These are phyloP conservation scores for Sipunculus nudus DNA, from an alignment of 2,888 invertebrate genomes.

Conservation along the genomic window DNA sequence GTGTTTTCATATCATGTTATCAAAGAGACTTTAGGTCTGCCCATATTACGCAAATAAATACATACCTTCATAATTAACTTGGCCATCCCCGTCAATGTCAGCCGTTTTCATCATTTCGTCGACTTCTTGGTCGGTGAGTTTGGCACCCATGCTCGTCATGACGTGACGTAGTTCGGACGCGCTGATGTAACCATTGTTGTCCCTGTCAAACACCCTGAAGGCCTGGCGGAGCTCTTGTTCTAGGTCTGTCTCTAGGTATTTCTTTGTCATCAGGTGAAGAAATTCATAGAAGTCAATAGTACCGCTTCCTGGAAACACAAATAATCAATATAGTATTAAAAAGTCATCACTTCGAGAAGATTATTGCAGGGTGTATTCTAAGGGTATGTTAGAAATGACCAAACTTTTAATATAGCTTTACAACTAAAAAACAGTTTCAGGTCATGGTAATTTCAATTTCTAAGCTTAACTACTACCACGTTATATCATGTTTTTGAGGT, in stretches of 20 bases:
- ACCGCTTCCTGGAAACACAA: slow-evolving; percentile 69
- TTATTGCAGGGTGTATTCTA: no score
- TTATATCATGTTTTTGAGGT: no score
- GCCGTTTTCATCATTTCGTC: slow-evolving; percentile 99
- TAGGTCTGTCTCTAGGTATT: slow-evolving; percentile 96
- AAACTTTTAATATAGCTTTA: no score
- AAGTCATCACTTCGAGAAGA: no score
- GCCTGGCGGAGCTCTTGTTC: slow-evolving; percentile 99
- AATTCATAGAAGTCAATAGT: slow-evolving; percentile 99
- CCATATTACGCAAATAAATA: no score
- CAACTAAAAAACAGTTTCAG: no score
- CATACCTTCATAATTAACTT: slow-evolving; percentile 92
- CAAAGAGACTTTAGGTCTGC: no score
- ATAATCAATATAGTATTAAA: no score
- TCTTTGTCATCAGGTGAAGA: slow-evolving; percentile 99
- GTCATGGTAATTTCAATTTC: no score
- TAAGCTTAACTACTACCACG: no score
- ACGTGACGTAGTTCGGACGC: slow-evolving; percentile 98
- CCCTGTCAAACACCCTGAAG: slow-evolving; percentile 97
- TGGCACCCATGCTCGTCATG: slow-evolving; percentile 99
- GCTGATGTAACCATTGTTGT: slow-evolving; percentile 98
- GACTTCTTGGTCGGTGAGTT: slow-evolving; percentile 98
- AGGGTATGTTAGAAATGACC: no score
- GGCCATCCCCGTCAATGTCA: slow-evolving; percentile 98
- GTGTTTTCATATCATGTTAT: no score